Percentiles rank a stretch among this genome's conserved stretches.
Evolutionary conservation across 2,888 invertebrate species (phyloP).

Genomic region (Thysanoteuthis rhombus): DNA sequence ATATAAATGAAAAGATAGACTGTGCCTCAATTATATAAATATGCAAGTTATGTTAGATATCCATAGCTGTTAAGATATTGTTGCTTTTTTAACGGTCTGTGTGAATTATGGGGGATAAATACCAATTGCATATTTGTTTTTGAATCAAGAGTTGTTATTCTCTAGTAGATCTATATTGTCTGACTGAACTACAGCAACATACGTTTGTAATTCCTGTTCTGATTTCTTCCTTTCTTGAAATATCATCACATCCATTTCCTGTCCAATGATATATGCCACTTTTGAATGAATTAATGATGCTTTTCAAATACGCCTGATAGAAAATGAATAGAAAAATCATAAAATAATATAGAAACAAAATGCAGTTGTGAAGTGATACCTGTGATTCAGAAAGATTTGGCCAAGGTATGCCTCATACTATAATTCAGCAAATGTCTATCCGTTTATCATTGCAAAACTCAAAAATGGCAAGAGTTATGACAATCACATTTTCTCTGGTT

Average conservation of each 20-base stretch:
- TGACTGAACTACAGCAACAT: background rate
- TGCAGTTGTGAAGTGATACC: background rate
- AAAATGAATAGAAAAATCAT: background rate
- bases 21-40: too few species aligned
- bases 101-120: background rate
- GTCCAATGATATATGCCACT: background rate
- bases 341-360: background rate
- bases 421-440: too few species aligned
- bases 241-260: background rate
- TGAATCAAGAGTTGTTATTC: background rate
- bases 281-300: background rate
- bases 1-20: too few species aligned
- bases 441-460: too few species aligned
- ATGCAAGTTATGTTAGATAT: background rate
- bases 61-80: background rate
- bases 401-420: background rate
- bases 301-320: background rate
- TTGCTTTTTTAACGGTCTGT: background rate
- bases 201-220: background rate
- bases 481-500: too few species aligned
- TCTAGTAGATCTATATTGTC: background rate
- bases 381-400: background rate
- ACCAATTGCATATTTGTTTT: background rate
- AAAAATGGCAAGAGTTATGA: too few species aligned
- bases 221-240: background rate